phyloP scores from a whole-genome alignment of 1,140 invertebrate species.

The Habropoda laboriosa region DNA sequence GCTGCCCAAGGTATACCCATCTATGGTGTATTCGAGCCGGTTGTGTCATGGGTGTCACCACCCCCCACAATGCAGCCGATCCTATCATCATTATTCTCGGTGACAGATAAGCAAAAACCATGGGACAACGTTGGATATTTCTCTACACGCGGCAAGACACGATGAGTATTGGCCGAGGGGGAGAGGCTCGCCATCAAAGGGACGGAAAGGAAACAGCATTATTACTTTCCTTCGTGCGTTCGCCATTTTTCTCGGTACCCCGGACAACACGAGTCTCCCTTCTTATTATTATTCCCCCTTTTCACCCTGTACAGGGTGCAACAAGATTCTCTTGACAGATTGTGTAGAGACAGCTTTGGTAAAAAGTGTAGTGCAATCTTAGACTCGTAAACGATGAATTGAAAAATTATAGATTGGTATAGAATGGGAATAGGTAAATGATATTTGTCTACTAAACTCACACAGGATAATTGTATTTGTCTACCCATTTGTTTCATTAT shows the following conservation, averaged over 20 bases:
- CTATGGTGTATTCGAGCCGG: constrained; percentile 49
- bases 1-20: constrained; percentile 64
- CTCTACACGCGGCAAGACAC: too few species aligned
- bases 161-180: background rate
- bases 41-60: constrained; percentile 55
- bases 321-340: too few species aligned
- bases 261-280: background rate
- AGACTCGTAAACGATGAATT: too few species aligned
- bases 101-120: constrained; percentile 49
- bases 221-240: constrained; percentile 6
- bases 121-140: constrained; percentile 14
- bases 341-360: too few species aligned
- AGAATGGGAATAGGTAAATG: too few species aligned
- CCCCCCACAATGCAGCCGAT: constrained; percentile 60
- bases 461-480: too few species aligned
- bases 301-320: constrained; percentile 34
- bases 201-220: background rate
- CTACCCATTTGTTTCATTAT: too few species aligned
- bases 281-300: too few species aligned
- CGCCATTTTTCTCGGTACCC: background rate
- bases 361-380: too few species aligned
- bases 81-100: constrained; percentile 53
- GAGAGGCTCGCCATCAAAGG: background rate
- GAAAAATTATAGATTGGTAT: too few species aligned
- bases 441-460: too few species aligned